Evolutionary conservation across 1,140 invertebrate genomes (phyloP), one percentile per base, ranked within the genome.

Genomic region (Dendrolimus punctatus): DNA sequence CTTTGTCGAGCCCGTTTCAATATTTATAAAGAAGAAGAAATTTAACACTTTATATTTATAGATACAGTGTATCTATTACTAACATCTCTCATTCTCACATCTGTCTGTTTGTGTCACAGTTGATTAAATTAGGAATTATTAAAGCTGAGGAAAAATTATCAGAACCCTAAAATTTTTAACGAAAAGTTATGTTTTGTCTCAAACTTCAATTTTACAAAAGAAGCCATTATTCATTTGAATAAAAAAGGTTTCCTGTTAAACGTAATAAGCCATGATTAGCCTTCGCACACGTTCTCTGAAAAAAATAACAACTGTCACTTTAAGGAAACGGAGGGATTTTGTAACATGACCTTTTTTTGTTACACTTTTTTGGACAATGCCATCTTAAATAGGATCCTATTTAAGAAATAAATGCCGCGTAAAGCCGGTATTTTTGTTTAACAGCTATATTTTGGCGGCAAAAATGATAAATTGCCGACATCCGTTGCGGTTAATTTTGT

Each of bases 401-500:
- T 58, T 62, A 47, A 45, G 60, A 51, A 10, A 52, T 44, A 55
- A 64, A 45, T 59, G 51, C 68, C 64, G 62, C 67, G 62, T 73
- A 60, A 63, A 63, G 57, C 62, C 62, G 64, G 62, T 23, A 63
- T 60, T 60, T 50, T 53, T 44, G 57, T 45, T 47, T 57, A 62
- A 66, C 61, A 64, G 58, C 61, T 64, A 64, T 66, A 68, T 71
- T 65, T 54, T 43, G 56, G 51, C 53, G 46, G 47, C 38, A 43
- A 58, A 60, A 66, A 63, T 60, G 59, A 58, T 55, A 66, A 66
- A 70, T 61, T 67, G 57, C 53, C 60, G 54, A 60, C 67, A 64
- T 70, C 67, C 64, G 64, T 58, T 62, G 47, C 54, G 39, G 55
- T 66, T 59, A 57, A 50, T 51, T 23, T 23, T 62, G 67, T 64